These are phyloP conservation scores for Aurelia coerulea DNA, from an alignment of 30 jellyfish, hydroid and myxozoan species.

Conservation along the genomic window DNA sequence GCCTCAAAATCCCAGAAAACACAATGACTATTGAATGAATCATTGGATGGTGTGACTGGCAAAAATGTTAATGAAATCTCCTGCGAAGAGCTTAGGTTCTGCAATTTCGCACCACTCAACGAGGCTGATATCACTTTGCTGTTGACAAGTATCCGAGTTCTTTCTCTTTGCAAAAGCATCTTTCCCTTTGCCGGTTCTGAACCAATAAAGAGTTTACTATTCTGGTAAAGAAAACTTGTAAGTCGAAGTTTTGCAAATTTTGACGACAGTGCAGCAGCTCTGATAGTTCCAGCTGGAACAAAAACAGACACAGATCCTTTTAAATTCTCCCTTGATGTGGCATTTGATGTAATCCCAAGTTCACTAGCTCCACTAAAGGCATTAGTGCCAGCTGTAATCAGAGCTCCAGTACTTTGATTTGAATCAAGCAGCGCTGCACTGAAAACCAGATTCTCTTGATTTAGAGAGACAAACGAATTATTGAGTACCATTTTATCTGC, in stretches of 20 bases:
- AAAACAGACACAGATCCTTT: background rate
- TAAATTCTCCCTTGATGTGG: background rate
- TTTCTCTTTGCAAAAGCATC: too few relatives aligned
- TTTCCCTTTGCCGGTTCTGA: background rate
- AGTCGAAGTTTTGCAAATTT: background rate
- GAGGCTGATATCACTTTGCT: slow-evolving; percentile 33
- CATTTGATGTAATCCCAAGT: background rate
- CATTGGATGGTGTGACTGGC: background rate
- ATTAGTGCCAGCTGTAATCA: background rate
- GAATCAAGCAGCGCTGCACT: background rate
- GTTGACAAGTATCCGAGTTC: background rate
- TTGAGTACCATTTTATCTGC: background rate
- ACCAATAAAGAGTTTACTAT: slow-evolving; percentile 4
- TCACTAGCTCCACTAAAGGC: background rate
- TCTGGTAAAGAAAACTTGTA: slow-evolving; percentile 19
- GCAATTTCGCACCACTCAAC: slow-evolving; percentile 15
- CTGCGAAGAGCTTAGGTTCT: background rate
- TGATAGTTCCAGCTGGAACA: background rate
- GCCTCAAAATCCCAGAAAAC: slow-evolving; percentile 45
- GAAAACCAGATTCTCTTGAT: background rate
- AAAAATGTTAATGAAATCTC: slow-evolving; percentile 1
- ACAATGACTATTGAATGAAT: background rate
- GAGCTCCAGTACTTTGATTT: background rate
- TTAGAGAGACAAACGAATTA: background rate
- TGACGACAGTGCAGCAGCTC: background rate